phyloP scores from a whole-genome alignment of 2,888 invertebrate species.

The Drosophila pseudotalamancana region DNA sequence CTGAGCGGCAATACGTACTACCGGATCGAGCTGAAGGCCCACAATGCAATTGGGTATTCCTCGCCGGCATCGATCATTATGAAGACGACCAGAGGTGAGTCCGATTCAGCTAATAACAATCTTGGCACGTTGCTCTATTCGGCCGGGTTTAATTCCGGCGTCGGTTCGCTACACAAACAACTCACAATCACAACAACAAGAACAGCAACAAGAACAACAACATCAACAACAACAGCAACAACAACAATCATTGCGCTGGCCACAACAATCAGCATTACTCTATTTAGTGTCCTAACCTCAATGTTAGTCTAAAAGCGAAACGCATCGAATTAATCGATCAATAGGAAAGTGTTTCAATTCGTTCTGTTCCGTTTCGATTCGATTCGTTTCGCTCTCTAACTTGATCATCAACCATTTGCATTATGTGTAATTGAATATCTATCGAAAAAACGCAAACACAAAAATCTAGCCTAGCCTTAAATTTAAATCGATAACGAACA shows the following conservation, averaged over 20 bases:
- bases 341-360: too few relatives aligned
- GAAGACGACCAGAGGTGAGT: constrained; percentile 95
- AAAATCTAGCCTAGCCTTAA: constrained; percentile 13
- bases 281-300: constrained; percentile 82
- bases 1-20: constrained; percentile 92
- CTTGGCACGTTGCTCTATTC: constrained; percentile 84
- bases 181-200: constrained; percentile 74
- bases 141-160: constrained; percentile 84
- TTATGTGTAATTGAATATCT: constrained; percentile 23
- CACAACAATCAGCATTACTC: constrained; percentile 83
- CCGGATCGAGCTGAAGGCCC: constrained; percentile 92
- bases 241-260: constrained; percentile 80
- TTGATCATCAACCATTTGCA: constrained; percentile 29
- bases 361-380: constrained; percentile 6
- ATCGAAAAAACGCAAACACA: constrained; percentile 4
- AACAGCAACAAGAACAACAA: constrained; percentile 73
- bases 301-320: constrained; percentile 79
- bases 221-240: constrained; percentile 72
- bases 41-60: constrained; percentile 93
- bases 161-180: constrained; percentile 82
- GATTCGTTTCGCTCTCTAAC: constrained; percentile 8
- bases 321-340: constrained; percentile 16
- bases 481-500: neutral
- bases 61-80: constrained; percentile 90
- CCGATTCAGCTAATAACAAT: constrained; percentile 85